phyloP scores from a whole-genome alignment of 2,888 invertebrate genomes.

The Papilio gigon region DNA sequence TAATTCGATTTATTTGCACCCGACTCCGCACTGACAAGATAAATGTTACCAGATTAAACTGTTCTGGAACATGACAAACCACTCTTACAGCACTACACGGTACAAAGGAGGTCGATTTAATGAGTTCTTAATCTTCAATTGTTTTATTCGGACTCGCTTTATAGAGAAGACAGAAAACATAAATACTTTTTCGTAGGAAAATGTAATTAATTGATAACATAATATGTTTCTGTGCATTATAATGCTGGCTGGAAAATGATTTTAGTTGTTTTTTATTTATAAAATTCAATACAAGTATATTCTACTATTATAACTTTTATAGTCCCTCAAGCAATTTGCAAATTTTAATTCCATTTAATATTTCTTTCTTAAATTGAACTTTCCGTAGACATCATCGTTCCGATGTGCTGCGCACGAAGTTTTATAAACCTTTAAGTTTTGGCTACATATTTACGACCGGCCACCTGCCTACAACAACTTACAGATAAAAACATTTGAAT shows the following conservation, averaged over 20 bases:
- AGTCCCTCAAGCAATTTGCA: too few species aligned
- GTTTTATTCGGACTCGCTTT: background rate
- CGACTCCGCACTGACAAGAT: slow-evolving; percentile 32
- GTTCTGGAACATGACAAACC: slow-evolving; percentile 36
- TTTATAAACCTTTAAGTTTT: too few species aligned
- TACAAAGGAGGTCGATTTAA: slow-evolving; percentile 13
- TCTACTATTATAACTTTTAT: too few species aligned
- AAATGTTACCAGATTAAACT: slow-evolving; percentile 32
- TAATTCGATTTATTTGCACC: slow-evolving; percentile 37
- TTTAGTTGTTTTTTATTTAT: too few species aligned
- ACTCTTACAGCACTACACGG: slow-evolving; percentile 21
- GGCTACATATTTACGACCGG: too few species aligned
- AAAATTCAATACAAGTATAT: too few species aligned
- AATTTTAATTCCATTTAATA: background rate
- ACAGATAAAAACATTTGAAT: too few species aligned
- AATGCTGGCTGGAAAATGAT: too few species aligned
- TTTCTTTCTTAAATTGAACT: background rate
- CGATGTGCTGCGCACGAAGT: too few species aligned
- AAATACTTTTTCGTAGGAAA: background rate
- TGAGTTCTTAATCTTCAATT: slow-evolving; percentile 7
- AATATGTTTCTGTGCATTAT: too few species aligned
- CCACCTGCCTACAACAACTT: too few species aligned
- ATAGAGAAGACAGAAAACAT: background rate
- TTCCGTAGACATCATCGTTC: too few species aligned
- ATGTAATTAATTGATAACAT: background rate